Base-by-base conservation (phyloP, 53 echinoderm and acorn worm genomes). In the Holothuria scabra region DNA sequence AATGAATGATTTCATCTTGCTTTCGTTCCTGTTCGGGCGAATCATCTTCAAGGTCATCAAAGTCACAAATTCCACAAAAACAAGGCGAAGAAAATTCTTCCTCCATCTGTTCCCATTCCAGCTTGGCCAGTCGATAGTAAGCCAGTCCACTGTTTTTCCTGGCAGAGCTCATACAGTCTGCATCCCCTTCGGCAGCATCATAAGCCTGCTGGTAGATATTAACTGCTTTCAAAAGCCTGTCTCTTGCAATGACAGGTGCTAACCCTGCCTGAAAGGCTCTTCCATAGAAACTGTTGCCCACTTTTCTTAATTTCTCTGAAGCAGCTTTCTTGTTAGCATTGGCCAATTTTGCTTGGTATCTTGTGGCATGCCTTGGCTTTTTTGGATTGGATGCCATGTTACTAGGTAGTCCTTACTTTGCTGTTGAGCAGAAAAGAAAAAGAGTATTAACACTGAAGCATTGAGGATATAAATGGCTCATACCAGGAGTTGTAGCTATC, bases 91-190 rank as follows among this genome's bases (percentile, higher is more conserved):
- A 52, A 52, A 52, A 52, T 1, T 64, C 30, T 2, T 14, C 64
- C 0, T 64, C 21, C 64, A 64, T 26, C 25, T 64, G 2, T 7
- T 28, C 64, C 28, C 28, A 64, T 26, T 5, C 64, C 28, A 64
- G 1, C 11, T 64, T 30, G 9, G 64, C 64, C 10, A 64, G 64
- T 2, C 23, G 64, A 21, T 12, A 64, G 64, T 64, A 64, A 13
- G 64, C 64, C 23, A 64, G 64, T 26, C 64, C 64, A 21, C 28
- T 64, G 28, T 64, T 64, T 30, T 64, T 64, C 64, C 14, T 64
- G 30, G 64, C 64, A 25, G 64, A 64, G 30, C 64, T 64, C 64
- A 64, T 64, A 21, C 64, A 28, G 14, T 64, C 64, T 7, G 26
- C 30, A 30, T 64, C 64, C 23, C 64, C 64, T 0, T 64, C 64